Percentiles rank a stretch among this genome's conserved stretches.
Conservation (phyloP, 1,140 invertebrate species). For the Bradysia coprophila region DNA sequence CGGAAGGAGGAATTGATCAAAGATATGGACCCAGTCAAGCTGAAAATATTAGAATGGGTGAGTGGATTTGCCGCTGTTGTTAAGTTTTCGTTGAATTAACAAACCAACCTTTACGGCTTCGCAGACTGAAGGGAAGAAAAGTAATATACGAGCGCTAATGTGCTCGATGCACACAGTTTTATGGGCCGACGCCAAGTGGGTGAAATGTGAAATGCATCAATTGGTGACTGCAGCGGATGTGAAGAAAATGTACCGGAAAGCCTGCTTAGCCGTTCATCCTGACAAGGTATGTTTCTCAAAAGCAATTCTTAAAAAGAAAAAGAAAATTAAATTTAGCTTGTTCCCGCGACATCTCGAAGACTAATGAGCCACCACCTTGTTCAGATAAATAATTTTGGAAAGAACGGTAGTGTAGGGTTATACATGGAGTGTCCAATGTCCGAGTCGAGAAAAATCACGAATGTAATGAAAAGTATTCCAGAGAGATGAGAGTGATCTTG, state of each 20-base stretch:
- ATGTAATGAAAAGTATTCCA: too few species aligned
- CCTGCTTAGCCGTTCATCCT: conserved; percentile 92
- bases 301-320: neutral
- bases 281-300: conserved; percentile 62
- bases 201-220: conserved; percentile 83
- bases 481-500: too few species aligned
- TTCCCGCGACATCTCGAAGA: neutral
- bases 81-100: too few species aligned
- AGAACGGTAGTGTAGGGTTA: too few species aligned
- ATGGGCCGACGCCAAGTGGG: conserved; percentile 90
- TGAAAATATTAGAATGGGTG: conserved; percentile 65
- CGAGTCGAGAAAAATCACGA: too few species aligned
- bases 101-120: too few species aligned
- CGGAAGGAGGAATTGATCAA: conserved; percentile 68
- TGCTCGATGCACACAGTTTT: conserved; percentile 87
- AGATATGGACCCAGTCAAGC: conserved; percentile 80
- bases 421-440: too few species aligned
- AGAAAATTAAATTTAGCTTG: neutral
- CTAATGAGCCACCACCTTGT: too few species aligned
- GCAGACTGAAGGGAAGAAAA: conserved; percentile 87
- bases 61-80: conserved; percentile 6
- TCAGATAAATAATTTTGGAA: too few species aligned
- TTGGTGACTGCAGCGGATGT: conserved; percentile 80
- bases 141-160: conserved; percentile 86
- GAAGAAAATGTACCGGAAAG: conserved; percentile 89